A percentile compares a stretch with the other conserved stretches of the same genome.
Evolutionary conservation across 2,888 invertebrate genomes (phyloP).

Genomic region (Tromatobia lineatoria): DNA sequence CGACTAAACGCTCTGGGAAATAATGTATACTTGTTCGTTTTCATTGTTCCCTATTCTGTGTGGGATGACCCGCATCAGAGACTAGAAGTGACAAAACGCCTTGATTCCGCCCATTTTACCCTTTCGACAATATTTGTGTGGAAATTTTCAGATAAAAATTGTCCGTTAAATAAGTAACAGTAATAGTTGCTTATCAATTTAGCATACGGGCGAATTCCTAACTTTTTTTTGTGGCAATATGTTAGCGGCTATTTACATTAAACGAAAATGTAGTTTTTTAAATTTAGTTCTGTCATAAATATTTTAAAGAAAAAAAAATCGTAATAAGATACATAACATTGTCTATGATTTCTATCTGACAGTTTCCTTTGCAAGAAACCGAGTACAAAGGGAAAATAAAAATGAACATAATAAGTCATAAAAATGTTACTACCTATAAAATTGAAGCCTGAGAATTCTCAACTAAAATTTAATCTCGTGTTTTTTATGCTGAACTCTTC

Average conservation of each 20-base stretch:
- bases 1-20: neutral
- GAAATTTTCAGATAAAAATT: neutral
- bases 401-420: too few relatives aligned
- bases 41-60: neutral
- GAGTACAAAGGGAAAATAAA: too few relatives aligned
- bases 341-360: too few relatives aligned
- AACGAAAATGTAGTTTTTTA: neutral
- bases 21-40: neutral
- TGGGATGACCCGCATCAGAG: conserved; percentile 10
- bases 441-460: too few relatives aligned
- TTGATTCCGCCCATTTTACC: too few relatives aligned
- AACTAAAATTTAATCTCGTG: too few relatives aligned
- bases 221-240: neutral
- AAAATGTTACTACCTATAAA: too few relatives aligned
- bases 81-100: too few relatives aligned
- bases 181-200: neutral
- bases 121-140: too few relatives aligned
- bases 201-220: neutral
- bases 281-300: neutral
- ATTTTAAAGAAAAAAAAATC: neutral
- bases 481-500: too few relatives aligned
- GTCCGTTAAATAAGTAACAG: neutral
- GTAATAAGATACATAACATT: too few relatives aligned
- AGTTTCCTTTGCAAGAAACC: too few relatives aligned
- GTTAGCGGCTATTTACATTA: neutral